Conservation (phyloP, 2,797 vertebrate species). For the Rhodeus uyekii region DNA sequence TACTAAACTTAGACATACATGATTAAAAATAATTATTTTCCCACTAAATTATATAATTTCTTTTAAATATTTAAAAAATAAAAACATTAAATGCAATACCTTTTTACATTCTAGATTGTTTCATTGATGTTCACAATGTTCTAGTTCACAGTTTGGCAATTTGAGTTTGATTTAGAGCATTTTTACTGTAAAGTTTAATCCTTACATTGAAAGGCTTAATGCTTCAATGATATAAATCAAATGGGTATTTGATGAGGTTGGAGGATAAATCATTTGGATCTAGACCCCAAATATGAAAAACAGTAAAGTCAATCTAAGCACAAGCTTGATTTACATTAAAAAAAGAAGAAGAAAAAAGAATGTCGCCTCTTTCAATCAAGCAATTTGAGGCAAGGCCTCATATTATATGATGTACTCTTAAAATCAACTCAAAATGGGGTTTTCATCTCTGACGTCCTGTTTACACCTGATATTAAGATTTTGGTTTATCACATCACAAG, state of each 20-base stretch:
- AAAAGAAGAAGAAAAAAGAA: no score
- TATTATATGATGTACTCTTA: background rate
- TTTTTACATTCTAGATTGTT: background rate
- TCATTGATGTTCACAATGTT: background rate
- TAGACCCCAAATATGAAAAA: background rate
- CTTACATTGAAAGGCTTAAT: background rate
- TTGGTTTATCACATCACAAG: background rate
- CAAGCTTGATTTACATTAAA: background rate
- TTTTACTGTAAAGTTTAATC: background rate
- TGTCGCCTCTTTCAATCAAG: background rate
- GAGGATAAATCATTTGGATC: background rate
- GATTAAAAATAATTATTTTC: background rate
- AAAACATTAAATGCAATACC: background rate
- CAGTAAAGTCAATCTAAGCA: background rate
- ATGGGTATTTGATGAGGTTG: background rate
- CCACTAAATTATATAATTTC: background rate
- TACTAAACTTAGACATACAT: background rate
- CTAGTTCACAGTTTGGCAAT: background rate
- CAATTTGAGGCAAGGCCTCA: background rate
- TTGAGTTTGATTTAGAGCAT: background rate
- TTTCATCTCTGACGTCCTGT: background rate
- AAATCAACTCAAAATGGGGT: background rate
- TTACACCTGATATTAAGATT: background rate
- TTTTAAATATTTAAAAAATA: no score
- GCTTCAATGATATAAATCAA: background rate